Evolutionary conservation across 2,797 vertebrate genomes (phyloP), one percentile per base, ranked within the genome.

Genomic region (Hippopotamyrus pictus): DNA sequence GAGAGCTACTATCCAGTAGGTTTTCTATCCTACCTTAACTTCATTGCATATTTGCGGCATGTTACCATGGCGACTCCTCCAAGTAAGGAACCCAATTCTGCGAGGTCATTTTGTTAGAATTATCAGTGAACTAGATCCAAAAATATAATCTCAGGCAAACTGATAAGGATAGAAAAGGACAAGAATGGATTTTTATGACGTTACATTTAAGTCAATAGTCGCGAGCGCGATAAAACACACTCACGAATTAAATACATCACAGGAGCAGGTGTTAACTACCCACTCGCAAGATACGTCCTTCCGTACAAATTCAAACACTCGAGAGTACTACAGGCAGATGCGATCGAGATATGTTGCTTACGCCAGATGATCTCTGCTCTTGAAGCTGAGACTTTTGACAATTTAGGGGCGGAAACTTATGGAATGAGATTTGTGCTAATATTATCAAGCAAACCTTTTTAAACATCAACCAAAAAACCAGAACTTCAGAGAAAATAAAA

Each of bases 51-150:
- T 86, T 51, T 82, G 12, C 37, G 29, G 37, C 73, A 76, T 83
- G 88, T 88, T 54, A 83, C 88, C 88, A 88, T 88, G 73, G 88
- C 19, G 76, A 88, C 88, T 79, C 73, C 88, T 82, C 33, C 41
- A 41, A 83, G 83, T 59, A 83, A 37, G 37, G 53, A 88, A 57
- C 50, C 48, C 41, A 88, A 82, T 83, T 88, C 88, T 83, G 33
- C 54, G 19, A 57, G 51, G 88, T 50, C 33, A 22, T 41, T 88
- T 54, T 82, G 76, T 44, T 88, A 41, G 50, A 57, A 88, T 88
- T 88, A 79, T 82, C 8, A 51, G 29, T 88, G 88, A 88, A 88
- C n/a, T 82, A 44, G 73, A 88, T 83, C 88, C 88, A 88, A 57
- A 88, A 53, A 88, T 41, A 57, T 69, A 53, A 73, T 51, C 29